phyloP scores from a whole-genome alignment of 2,113 vertebrate species.

The Mobula hypostoma region DNA sequence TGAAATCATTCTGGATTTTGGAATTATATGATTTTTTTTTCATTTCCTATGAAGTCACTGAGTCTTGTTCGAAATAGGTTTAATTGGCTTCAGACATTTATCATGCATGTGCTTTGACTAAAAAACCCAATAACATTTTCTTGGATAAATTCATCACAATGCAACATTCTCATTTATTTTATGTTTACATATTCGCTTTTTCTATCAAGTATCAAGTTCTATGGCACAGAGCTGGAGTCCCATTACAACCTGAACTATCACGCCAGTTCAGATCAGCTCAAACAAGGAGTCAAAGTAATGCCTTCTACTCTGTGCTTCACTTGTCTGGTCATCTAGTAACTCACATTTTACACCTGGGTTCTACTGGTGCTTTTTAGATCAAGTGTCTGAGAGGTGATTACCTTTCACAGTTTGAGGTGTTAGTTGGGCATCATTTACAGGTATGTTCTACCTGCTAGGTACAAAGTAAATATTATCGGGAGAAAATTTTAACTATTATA shows the following conservation, averaged over 20 bases:
- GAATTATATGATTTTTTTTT: no score
- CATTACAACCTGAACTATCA: background rate
- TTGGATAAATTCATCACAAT: no score
- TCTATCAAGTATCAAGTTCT: no score
- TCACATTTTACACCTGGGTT: background rate
- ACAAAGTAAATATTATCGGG: background rate
- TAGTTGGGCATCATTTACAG: no score
- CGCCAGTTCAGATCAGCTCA: conserved; percentile 12
- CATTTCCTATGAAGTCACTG: background rate
- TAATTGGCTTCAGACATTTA: background rate
- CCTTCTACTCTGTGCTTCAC: background rate
- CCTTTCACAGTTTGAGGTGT: background rate
- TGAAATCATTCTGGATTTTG: no score
- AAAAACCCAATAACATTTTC: background rate
- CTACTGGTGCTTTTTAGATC: background rate
- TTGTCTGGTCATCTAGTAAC: background rate
- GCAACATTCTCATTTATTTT: no score
- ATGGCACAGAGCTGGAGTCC: no score
- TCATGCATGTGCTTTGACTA: background rate
- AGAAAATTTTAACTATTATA: background rate
- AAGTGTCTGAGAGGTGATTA: background rate
- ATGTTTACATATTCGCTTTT: no score
- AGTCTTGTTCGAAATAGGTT: background rate
- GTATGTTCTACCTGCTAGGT: background rate
- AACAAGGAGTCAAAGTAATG: background rate